Base-by-base conservation (phyloP, 2,113 vertebrate genomes). In the Geococcyx californianus region DNA sequence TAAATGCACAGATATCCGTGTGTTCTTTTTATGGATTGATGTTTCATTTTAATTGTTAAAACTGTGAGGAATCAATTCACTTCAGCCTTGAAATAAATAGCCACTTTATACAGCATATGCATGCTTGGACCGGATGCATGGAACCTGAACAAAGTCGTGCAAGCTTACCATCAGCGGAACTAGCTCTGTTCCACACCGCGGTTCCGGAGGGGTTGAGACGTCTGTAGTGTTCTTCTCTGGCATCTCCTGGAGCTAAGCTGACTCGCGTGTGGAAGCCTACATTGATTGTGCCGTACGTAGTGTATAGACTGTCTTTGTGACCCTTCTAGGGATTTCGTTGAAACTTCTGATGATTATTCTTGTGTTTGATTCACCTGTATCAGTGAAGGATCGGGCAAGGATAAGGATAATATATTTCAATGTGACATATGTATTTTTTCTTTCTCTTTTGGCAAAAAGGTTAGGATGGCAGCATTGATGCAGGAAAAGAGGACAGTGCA, bases 31-130 rank as follows among this genome's bases (percentile, higher is more conserved):
- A 84, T 88, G 47, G 64, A 92, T 87, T 87, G 90, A 69, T 89
- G 63, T 94, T 97, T 87, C 91, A 49, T 92, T 91, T 92, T 64
- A 93, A 95, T 95, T 95, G 94, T 97, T 96, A 95, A 98, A 98
- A 97, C 98, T 98, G 98, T 98, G 98, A 98, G 97, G 91, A 97
- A 94, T 89, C 91, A 75, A 90, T 97, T 98, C 97, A 98, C 97
- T 97, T 97, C 96, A 95, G 84, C 97, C 96, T 97, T 97, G 96
- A 97, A 97, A 97, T 94, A 97, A 98, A 96, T 94, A 97, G 97
- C 97, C 97, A 94, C 97, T 97, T 96, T 96, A 59, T 97, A 91
- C 59, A 77, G 78, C 64, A 33, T 88, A 85, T 52, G 78, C 83
- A 66, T 94, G 93, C 97, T 93, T 91, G 97, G 93, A 96, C 80